phyloP scores from a whole-genome alignment of 2,113 vertebrate species.

The Halcyon senegalensis region DNA sequence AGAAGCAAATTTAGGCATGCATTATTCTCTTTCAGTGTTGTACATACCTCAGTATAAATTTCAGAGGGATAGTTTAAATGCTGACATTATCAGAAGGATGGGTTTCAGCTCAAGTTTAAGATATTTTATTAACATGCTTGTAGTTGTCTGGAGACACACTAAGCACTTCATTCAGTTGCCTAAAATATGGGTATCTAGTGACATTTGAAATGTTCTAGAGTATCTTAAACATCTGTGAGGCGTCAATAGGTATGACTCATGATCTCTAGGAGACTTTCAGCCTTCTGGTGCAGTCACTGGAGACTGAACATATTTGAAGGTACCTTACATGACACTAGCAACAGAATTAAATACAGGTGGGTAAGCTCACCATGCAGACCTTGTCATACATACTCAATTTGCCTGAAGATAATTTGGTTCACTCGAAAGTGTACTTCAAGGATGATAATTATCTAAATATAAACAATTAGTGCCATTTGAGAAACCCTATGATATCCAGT shows the following conservation, averaged over 20 bases:
- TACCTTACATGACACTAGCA: not conserved
- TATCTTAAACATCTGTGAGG: not conserved
- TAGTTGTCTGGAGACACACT: not conserved
- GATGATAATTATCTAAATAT: not conserved
- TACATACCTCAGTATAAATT: not conserved
- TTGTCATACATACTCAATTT: not conserved
- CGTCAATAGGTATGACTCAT: not conserved
- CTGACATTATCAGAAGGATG: not conserved
- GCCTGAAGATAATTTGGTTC: not conserved
- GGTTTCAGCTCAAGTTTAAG: not conserved
- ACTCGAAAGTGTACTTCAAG: not conserved
- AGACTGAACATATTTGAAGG: not conserved
- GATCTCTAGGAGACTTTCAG: not conserved
- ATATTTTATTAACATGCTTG: not conserved
- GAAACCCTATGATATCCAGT: not conserved
- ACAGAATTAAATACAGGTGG: not conserved
- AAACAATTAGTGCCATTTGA: not conserved
- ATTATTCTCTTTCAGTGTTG: not conserved
- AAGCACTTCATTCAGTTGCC: not conserved
- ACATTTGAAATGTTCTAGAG: not conserved
- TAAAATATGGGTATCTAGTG: not conserved
- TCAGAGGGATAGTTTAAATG: not conserved
- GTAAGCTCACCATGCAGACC: not conserved
- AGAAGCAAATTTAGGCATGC: not conserved
- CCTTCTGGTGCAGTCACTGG: not conserved